Base-by-base conservation (phyloP, 2,888 invertebrate genomes). In the Lamellibrachia satsuma region DNA sequence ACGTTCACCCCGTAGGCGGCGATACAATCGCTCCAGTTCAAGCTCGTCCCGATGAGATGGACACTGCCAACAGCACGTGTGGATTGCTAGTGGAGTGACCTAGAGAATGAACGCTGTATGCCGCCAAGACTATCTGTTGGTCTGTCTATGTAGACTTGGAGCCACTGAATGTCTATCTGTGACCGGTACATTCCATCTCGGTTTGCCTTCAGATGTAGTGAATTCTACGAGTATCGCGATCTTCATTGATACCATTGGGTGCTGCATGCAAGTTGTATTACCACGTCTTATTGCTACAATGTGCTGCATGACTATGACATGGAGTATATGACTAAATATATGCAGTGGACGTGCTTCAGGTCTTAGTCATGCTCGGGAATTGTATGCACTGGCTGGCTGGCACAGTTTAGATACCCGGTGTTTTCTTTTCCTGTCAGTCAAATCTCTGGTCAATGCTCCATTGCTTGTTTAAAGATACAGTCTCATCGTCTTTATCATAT, bases 1-100 rank as follows among this genome's bases (percentile, higher is more conserved):
- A 90, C 92, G 95, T 52, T 95, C 95, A 52, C 96, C 96, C 7
- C 94, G 96, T 52, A 94, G 96, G 22, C 94, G 96, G 52, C 94
- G 96, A 90, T 96, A 96, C 95, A 96, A 96, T 93, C 94, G 96
- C 92, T 96, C 96, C 52, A 96, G 96, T 92, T 96, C 96, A 7
- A 96, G 96, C 93, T 96, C 96, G 15, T 94, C 94, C 75, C 75
- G 75, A 22, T 75, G 75, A 22, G 75, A 22, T 22, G 15, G n/a
- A 75, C 75, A 75, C 75, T 55, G 55, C 55, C 55, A 55, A 55
- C 9, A 75, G 15, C 22, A 75, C 6, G 15, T 75, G 75, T 75
- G 75, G 75, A 75, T 3, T 75, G 75, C 6, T 22, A 75, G 75
- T 57, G 57, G 57, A 57, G 57, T 75, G 75, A 75, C 75, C 3